Evolutionary conservation across 2,797 vertebrate species (phyloP).

Genomic region (Dermochelys coriacea): DNA sequence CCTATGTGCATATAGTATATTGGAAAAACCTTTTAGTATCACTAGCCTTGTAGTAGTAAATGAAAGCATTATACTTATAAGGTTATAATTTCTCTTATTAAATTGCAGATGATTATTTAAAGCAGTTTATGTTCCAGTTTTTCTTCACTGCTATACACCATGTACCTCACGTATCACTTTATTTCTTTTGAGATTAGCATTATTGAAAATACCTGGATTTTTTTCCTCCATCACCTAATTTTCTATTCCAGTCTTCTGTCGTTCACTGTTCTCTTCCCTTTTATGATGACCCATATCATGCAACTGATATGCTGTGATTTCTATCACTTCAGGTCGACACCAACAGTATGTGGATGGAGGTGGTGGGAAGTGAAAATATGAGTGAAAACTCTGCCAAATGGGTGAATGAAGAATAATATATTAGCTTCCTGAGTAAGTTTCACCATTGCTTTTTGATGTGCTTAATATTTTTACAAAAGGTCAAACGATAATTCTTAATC

Average conservation of each 20-base stretch:
- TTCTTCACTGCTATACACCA: not conserved
- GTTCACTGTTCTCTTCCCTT: not conserved
- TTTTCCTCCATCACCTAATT: not conserved
- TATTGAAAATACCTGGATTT: not conserved
- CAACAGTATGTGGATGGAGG: not conserved
- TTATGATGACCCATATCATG: not conserved
- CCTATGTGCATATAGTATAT: not conserved
- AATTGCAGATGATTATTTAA: not conserved
- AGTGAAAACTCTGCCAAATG: not conserved
- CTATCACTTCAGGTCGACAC: not conserved
- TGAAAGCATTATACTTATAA: not conserved
- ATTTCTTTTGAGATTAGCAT: not conserved
- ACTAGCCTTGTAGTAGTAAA: not conserved
- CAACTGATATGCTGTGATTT: not conserved
- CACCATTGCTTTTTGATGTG: not conserved
- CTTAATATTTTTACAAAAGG: not conserved
- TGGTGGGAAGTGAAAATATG: not conserved
- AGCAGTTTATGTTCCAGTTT: not conserved
- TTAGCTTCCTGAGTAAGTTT: not conserved
- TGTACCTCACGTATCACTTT: not conserved
- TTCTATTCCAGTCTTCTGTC: not conserved
- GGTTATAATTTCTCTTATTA: conserved; percentile 16
- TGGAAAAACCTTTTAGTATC: not conserved
- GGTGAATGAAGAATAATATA: not conserved
- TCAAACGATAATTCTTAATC: not conserved